phyloP scores from a whole-genome alignment of 2,113 vertebrate species.

The Zeus faber region DNA sequence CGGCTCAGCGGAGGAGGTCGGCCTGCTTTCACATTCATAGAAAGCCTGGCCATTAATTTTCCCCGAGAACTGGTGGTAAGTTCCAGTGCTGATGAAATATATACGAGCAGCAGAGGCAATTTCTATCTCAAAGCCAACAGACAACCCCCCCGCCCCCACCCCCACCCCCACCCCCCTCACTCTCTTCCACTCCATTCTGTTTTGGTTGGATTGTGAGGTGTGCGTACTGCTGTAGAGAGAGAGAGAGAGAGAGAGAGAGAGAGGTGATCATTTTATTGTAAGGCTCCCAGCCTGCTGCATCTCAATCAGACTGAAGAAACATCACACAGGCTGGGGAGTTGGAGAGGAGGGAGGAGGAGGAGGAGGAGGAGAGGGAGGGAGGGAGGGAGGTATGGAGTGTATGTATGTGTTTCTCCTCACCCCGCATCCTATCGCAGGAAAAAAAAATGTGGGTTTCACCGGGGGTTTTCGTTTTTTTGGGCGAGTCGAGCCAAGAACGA shows the following conservation, averaged over 20 bases:
- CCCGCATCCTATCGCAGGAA: no score
- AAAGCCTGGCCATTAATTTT: slow-evolving; percentile 72
- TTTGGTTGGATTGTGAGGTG: no score
- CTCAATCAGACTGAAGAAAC: slow-evolving; percentile 47
- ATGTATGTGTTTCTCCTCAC: no score
- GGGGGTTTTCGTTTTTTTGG: slow-evolving; percentile 9
- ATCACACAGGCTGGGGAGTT: slow-evolving; percentile 11
- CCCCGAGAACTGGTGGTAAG: slow-evolving; percentile 61
- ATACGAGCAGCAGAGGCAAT: slow-evolving; percentile 63
- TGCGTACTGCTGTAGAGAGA: no score
- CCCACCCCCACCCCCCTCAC: no score
- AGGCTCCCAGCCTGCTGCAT: slow-evolving; percentile 27
- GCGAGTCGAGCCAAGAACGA: slow-evolving; percentile 23
- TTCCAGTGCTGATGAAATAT: slow-evolving; percentile 72
- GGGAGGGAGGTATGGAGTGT: not conserved
- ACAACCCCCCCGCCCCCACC: no score
- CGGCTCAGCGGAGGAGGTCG: slow-evolving; percentile 32
- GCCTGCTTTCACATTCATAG: slow-evolving; percentile 79
- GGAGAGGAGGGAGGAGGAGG: not conserved
- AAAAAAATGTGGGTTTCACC: no score
- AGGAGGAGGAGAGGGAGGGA: not conserved
- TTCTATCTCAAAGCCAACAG: slow-evolving; percentile 72
- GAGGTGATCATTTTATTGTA: not conserved
- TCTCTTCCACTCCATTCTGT: no score
- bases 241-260: slow-evolving; percentile 18